phyloP scores from a whole-genome alignment of 2,113 vertebrate genomes.

The Macrotis lagotis region DNA sequence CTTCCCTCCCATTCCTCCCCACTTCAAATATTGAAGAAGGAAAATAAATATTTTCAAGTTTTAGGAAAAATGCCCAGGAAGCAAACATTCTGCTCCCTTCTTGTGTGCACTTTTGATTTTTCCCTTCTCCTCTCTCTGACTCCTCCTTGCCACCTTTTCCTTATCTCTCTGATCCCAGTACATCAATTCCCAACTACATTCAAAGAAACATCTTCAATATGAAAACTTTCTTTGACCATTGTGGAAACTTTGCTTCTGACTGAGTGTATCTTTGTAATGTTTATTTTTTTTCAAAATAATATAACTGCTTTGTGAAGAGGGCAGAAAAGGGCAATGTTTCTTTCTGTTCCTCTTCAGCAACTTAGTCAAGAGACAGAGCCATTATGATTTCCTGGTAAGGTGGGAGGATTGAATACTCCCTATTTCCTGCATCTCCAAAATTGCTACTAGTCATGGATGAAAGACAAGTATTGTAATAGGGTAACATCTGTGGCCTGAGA shows the following conservation, averaged over 20 bases:
- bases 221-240: conserved; percentile 3
- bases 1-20: neutral
- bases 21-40: neutral
- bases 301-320: conserved; percentile 21
- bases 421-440: neutral
- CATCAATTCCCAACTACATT: conserved; percentile 11
- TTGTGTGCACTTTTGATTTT: neutral
- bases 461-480: conserved; percentile 65
- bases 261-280: conserved; percentile 10
- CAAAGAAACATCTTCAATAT: neutral
- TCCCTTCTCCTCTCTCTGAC: conserved; percentile 42
- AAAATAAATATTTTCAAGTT: neutral
- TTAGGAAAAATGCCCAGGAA: neutral
- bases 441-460: conserved; percentile 43
- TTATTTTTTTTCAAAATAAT: conserved; percentile 14
- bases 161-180: conserved; percentile 9
- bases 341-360: conserved; percentile 46
- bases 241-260: neutral
- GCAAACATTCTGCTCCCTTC: neutral
- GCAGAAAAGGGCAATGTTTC: conserved; percentile 47
- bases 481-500: conserved; percentile 66
- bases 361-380: conserved; percentile 40
- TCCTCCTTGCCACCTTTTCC: conserved; percentile 27
- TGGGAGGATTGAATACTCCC: conserved; percentile 52
- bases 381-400: conserved; percentile 57